Conservation (phyloP, 2,797 vertebrate genomes). For the Betta splendens region DNA sequence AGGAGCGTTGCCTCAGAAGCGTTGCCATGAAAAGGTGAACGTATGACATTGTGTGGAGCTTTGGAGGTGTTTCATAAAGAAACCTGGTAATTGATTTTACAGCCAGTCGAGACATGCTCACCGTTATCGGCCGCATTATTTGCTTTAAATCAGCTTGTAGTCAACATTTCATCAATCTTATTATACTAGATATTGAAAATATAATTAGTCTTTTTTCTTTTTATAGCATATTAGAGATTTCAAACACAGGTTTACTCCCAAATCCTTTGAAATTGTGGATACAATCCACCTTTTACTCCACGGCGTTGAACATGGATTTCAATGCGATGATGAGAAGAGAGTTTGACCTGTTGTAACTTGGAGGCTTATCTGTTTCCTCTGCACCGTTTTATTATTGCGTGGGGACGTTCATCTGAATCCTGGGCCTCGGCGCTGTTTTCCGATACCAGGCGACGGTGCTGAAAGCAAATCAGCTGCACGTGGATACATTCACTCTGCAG, state of each 20-base stretch:
- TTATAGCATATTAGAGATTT: not conserved
- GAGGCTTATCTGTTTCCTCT: too few species aligned
- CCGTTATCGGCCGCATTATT: not conserved
- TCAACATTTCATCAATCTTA: constrained; percentile 20
- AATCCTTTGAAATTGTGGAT: too few species aligned
- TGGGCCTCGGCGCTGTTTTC: too few species aligned
- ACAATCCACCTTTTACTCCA: too few species aligned
- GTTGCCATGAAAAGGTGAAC: constrained; percentile 28
- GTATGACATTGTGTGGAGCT: constrained; percentile 28
- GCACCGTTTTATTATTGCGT: too few species aligned
- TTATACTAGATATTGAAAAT: constrained; percentile 16
- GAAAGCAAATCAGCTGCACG: too few species aligned
- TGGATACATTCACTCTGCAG: too few species aligned
- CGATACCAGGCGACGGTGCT: too few species aligned
- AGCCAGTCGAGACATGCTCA: constrained; percentile 3
- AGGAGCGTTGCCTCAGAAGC: constrained; percentile 40
- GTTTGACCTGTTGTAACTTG: too few species aligned
- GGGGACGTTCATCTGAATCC: too few species aligned
- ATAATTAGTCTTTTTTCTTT: constrained; percentile 3
- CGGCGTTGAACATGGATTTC: too few species aligned
- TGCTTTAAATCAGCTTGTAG: not conserved
- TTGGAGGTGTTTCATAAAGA: not conserved
- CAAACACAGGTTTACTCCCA: constrained; percentile 11
- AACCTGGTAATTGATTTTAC: constrained; percentile 11
- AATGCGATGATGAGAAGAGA: too few species aligned